Conservation (phyloP, 2,888 invertebrate species). For the Beris chalybata region DNA sequence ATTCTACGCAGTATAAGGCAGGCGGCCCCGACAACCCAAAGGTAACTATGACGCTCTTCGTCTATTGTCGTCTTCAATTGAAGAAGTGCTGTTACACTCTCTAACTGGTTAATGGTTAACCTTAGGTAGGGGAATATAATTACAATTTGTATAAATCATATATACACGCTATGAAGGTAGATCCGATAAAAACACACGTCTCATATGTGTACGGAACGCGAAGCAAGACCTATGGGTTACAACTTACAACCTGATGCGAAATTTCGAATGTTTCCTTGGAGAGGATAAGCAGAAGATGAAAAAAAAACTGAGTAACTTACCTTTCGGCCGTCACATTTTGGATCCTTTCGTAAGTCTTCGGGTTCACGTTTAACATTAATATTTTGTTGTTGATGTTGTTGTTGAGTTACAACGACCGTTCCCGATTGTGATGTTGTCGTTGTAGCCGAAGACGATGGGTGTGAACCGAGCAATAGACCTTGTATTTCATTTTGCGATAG, state of each 20-base stretch:
- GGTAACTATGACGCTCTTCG: slow-evolving; percentile 10
- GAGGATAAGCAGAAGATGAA: not conserved
- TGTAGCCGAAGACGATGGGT: slow-evolving; percentile 53
- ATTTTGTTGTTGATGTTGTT: slow-evolving; percentile 48
- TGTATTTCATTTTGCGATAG: slow-evolving; percentile 59
- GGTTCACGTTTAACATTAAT: slow-evolving; percentile 57
- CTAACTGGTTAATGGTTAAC: no score
- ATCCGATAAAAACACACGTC: no score
- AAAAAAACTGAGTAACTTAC: slow-evolving; percentile 44
- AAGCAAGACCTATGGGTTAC: no score
- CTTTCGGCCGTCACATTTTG: slow-evolving; percentile 54
- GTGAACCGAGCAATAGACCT: slow-evolving; percentile 58
- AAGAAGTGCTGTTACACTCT: not conserved
- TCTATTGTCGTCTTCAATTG: slow-evolving; percentile 30
- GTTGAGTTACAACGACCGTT: slow-evolving; percentile 43
- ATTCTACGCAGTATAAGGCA: slow-evolving; percentile 18
- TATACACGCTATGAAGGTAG: no score
- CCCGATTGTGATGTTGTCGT: slow-evolving; percentile 50
- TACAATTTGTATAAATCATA: no score
- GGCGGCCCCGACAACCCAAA: not conserved
- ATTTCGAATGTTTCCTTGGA: not conserved
- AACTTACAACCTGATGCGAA: no score
- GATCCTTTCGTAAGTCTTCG: slow-evolving; percentile 57
- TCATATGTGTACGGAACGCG: no score
- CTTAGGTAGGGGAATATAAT: no score